Conservation (phyloP, 2,888 invertebrate species). For the Cephus pygmeus region DNA sequence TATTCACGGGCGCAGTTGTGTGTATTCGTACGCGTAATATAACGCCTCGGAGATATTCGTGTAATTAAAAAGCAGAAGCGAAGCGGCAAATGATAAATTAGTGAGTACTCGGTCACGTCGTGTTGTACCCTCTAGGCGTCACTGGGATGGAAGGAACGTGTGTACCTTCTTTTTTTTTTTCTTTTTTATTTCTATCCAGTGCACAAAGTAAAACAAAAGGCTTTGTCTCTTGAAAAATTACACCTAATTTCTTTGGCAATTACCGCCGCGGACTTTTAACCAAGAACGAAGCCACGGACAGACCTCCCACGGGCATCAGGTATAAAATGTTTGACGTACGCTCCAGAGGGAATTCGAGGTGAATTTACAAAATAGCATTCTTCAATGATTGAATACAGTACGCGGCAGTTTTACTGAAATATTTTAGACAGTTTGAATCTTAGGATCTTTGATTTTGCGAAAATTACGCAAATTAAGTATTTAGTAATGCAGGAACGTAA, state of each 20-base stretch:
- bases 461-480: no score
- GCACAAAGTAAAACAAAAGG: conserved; percentile 20
- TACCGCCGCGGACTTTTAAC: not conserved
- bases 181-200: not conserved
- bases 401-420: no score
- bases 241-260: conserved; percentile 25
- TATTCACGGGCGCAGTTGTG: no score
- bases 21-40: not conserved
- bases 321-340: no score
- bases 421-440: no score
- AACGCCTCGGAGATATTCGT: conserved; percentile 4
- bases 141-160: conserved; percentile 1
- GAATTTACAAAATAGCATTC: no score
- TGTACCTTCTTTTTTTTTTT: not conserved
- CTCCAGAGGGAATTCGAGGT: no score
- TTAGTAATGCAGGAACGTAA: no score
- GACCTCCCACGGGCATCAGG: no score
- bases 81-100: not conserved
- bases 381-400: no score
- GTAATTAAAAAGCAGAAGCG: conserved; percentile 3
- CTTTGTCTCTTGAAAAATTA: conserved; percentile 18
- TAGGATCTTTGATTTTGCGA: no score
- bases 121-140: not conserved
- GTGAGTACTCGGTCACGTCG: not conserved
- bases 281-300: no score